Evolutionary conservation across 2,797 vertebrate genomes (phyloP).

Genomic region (Chelon auratus): DNA sequence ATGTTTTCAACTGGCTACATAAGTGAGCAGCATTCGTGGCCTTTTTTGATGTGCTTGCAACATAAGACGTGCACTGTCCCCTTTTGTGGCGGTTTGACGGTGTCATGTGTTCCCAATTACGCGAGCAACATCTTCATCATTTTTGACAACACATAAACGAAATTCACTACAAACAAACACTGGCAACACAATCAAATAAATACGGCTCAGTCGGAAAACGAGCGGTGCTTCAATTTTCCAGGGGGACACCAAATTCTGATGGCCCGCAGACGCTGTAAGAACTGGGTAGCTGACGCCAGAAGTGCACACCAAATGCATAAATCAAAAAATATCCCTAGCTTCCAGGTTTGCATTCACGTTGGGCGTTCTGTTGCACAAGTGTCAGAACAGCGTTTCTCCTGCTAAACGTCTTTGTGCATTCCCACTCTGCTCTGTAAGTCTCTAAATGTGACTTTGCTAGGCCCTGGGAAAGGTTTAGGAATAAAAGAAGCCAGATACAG

Average conservation of each 20-base stretch:
- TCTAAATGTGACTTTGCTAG: not conserved
- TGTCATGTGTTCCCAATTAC: not conserved
- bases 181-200: not conserved
- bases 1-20: slow-evolving; percentile 8
- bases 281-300: not conserved
- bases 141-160: not conserved
- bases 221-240: not conserved
- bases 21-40: not conserved
- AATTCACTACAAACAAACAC: not conserved
- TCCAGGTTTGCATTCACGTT: not conserved
- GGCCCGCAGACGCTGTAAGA: not conserved
- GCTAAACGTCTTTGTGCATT: not conserved
- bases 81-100: too few species aligned
- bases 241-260: not conserved
- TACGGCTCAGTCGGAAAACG: not conserved
- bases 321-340: not conserved
- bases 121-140: not conserved
- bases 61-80: not conserved
- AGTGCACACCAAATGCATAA: not conserved
- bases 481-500: not conserved
- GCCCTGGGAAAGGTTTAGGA: not conserved
- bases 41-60: not conserved
- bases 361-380: not conserved
- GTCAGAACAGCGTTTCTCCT: not conserved
- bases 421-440: not conserved